Conservation (phyloP, 2,797 vertebrate species). For the Poeciliopsis paucimaculata region DNA sequence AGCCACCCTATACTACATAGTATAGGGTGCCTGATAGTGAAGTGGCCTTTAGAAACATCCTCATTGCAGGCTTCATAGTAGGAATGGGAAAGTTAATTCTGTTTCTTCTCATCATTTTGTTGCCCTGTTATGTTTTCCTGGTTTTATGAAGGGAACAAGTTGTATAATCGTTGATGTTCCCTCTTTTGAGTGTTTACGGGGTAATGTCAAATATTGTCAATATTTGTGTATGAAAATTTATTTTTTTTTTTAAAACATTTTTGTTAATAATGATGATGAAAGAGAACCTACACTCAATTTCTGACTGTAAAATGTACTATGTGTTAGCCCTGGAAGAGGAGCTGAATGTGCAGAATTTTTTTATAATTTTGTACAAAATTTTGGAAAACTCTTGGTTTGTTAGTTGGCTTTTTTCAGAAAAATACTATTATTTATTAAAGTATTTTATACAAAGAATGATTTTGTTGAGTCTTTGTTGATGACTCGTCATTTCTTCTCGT, state of each 20-base stretch:
- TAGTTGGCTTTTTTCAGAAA: conserved; percentile 84
- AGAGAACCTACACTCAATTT: conserved; percentile 50
- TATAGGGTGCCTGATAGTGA: conserved; percentile 7
- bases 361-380: conserved; percentile 87
- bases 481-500: neutral
- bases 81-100: conserved; percentile 7
- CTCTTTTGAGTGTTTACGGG: conserved; percentile 12
- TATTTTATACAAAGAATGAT: conserved; percentile 88
- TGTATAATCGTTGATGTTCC: conserved; percentile 74
- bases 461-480: conserved; percentile 42
- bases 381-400: conserved; percentile 86
- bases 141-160: conserved; percentile 92
- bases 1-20: neutral
- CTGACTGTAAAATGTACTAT: conserved; percentile 49
- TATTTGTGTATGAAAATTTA: conserved; percentile 53
- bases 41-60: conserved; percentile 16
- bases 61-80: neutral
- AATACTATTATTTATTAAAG: conserved; percentile 94
- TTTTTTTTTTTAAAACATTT: conserved; percentile 46
- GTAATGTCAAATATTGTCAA: conserved; percentile 49
- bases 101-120: conserved; percentile 4
- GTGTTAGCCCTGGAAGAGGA: conserved; percentile 56
- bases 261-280: conserved; percentile 52
- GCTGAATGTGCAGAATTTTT: conserved; percentile 78
- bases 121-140: conserved; percentile 52